Evolutionary conservation across 1,140 invertebrate genomes (phyloP).

Genomic region (Psilanteris sp.): DNA sequence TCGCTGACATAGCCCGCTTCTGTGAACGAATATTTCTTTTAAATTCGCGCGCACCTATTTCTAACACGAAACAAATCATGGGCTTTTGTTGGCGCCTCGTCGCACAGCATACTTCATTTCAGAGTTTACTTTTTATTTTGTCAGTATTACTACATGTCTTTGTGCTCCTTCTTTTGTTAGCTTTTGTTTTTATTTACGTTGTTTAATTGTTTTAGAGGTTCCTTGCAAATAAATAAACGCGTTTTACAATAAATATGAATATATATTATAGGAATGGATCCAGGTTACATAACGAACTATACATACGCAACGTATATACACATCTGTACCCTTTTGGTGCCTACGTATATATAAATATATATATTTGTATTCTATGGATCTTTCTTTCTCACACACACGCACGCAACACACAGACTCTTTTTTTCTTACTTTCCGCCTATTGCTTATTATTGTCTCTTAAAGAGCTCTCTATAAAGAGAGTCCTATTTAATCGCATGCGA

Average conservation of each 20-base stretch:
- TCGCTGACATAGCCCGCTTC: slow-evolving; percentile 37
- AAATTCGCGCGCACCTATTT: slow-evolving; percentile 17
- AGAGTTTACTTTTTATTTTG: slow-evolving; percentile 2
- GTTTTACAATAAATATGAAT: slow-evolving; percentile 52
- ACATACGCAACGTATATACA: slow-evolving; percentile 26
- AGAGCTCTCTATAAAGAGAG: too few relatives aligned
- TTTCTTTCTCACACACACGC: slow-evolving; percentile 3
- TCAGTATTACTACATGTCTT: neutral
- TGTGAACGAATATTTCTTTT: slow-evolving; percentile 34
- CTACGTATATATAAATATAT: slow-evolving; percentile 7
- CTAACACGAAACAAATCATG: slow-evolving; percentile 20
- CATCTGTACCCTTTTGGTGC: slow-evolving; percentile 12
- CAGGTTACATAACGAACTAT: slow-evolving; percentile 35
- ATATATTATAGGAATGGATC: slow-evolving; percentile 35
- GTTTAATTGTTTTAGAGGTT: neutral
- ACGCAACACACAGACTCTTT: too few relatives aligned
- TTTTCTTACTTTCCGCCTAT: slow-evolving; percentile 32
- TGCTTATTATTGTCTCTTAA: slow-evolving; percentile 13
- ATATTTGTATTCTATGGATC: slow-evolving; percentile 11
- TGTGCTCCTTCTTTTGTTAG: too few relatives aligned
- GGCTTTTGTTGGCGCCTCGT: slow-evolving; percentile 7
- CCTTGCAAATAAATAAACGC: slow-evolving; percentile 7
- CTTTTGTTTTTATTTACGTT: slow-evolving; percentile 1
- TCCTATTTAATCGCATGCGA: too few relatives aligned
- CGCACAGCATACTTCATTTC: neutral